Percentiles rank a stretch among this genome's conserved stretches.
phyloP scores from a whole-genome alignment of 2,113 vertebrate species.

The Corapipo altera region DNA sequence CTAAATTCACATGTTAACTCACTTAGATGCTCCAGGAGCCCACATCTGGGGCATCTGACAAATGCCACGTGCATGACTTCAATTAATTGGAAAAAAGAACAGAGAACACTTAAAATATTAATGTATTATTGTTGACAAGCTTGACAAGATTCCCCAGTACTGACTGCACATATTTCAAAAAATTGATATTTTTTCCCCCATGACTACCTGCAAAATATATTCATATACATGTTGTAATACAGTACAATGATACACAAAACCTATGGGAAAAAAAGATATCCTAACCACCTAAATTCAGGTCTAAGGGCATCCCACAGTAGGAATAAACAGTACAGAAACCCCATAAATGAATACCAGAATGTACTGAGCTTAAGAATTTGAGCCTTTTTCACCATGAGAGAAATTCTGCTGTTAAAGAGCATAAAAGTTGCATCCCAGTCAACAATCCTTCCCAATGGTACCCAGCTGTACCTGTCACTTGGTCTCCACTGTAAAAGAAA shows the following conservation, averaged over 20 bases:
- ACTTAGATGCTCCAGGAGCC: neutral
- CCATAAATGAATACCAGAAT: neutral
- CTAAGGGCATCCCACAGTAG: neutral
- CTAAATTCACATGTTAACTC: neutral
- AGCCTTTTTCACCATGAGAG: neutral
- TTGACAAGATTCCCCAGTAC: neutral
- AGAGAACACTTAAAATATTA: neutral
- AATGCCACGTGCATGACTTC: accelerated
- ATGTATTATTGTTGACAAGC: neutral
- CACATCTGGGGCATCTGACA: neutral
- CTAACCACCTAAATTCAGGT: neutral
- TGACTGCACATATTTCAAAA: neutral
- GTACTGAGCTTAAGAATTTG: neutral
- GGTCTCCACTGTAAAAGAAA: neutral
- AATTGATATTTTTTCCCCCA: neutral
- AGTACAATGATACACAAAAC: neutral
- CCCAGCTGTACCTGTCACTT: neutral
- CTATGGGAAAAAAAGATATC: neutral
- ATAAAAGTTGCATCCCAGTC: neutral
- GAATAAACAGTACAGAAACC: neutral
- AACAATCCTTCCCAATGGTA: neutral
- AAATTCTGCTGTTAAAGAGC: neutral
- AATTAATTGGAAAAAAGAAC: neutral
- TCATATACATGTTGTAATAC: accelerated
- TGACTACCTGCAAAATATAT: neutral